Evolutionary conservation across 2,888 invertebrate genomes (phyloP).

Genomic region (Drosophila tanythrix): DNA sequence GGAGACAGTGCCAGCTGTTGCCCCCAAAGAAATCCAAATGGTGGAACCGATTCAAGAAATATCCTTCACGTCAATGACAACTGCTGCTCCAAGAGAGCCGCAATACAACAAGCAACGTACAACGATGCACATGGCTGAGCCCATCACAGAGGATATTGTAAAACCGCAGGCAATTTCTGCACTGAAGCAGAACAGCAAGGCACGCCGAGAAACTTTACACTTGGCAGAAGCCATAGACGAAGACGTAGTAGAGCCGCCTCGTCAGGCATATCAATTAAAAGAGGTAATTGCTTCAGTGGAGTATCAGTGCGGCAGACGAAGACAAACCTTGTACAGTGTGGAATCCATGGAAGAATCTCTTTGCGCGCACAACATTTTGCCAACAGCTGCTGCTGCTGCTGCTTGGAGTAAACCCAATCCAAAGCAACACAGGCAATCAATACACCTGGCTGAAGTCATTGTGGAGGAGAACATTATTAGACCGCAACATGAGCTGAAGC

Average conservation of each 20-base stretch:
- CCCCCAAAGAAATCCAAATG: neutral
- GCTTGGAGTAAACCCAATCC: neutral
- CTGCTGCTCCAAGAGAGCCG: neutral
- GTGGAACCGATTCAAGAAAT: constrained; percentile 10
- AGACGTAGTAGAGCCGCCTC: neutral
- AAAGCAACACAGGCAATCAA: neutral
- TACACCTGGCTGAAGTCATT: neutral
- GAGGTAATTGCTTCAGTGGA: neutral
- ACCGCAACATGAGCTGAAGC: neutral
- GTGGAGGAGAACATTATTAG: neutral
- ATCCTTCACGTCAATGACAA: neutral
- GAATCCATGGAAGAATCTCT: constrained; percentile 32
- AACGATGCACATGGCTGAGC: constrained; percentile 18
- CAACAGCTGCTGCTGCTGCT: neutral
- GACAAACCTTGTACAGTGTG: constrained; percentile 22
- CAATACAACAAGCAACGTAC: constrained; percentile 5
- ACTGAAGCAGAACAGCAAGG: neutral
- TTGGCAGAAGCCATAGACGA: constrained; percentile 29
- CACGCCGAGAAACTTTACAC: constrained; percentile 21
- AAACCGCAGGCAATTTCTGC: neutral
- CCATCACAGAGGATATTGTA: constrained; percentile 6
- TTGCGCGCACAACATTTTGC: neutral
- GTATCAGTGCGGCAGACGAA: constrained; percentile 1
- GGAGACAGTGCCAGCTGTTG: neutral
- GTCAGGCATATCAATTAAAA: neutral